Base-by-base conservation (phyloP, 2,113 vertebrate genomes). In the Xiphias gladius region DNA sequence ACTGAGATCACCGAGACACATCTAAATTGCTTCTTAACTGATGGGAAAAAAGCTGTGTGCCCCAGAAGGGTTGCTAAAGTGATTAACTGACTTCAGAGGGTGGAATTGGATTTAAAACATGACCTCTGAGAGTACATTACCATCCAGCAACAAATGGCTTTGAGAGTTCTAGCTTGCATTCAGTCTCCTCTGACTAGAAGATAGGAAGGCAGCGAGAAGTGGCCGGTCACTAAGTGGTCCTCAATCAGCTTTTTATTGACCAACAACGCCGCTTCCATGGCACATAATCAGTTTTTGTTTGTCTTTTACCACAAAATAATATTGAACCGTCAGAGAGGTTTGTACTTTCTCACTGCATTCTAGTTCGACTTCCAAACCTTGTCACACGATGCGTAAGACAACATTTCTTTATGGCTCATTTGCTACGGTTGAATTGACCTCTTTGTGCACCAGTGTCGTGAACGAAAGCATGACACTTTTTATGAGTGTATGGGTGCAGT, bases 61-160 rank as follows among this genome's bases (percentile, higher is more conserved):
- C 88, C 72, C 82, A 72, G 10, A 84, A 73, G 82, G 88, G 37
- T 62, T 54, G 28, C 74, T 90, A 88, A 94, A 84, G 83, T 59
- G 86, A 93, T 94, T 93, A 92, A 62, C 65, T 83, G 87, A 86
- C 89, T 64, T 83, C 83, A 84, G 88, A 82, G 86, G 66, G 62
- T 48, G 26, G 69, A 82, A 93, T 89, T 91, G 52, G 86, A 90
- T 93, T 94, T 81, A 87, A 88, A 88, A 70, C 76, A 48, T 80
- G 87, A 86, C 86, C 89, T 89, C 76, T 89, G 86, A 90, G 64
- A 76, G 55, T 63, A 80, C 46, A 73, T 75, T 83, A 85, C 68
- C 89, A 84, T 88, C 63, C 69, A 68, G 52, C 78, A 90, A 68
- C 76, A 89, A 73, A 92, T 46, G 78, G 26, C 77, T 86, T n/a